Percentiles rank a stretch among this genome's conserved stretches.
Evolutionary conservation across 2,113 vertebrate species (phyloP).

Genomic region (Ondatra zibethicus): DNA sequence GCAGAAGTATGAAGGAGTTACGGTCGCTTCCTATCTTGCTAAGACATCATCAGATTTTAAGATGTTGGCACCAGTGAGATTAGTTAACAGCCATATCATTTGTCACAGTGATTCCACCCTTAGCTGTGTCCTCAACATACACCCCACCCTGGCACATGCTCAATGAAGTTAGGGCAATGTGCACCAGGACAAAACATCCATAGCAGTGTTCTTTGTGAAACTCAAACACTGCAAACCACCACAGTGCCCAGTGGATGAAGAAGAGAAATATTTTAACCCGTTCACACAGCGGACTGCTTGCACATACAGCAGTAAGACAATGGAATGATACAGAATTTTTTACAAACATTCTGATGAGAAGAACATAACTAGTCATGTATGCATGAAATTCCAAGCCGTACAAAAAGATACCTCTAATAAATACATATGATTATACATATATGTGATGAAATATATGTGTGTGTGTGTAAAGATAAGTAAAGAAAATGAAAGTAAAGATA

Average conservation of each 20-base stretch:
- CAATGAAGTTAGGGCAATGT: background rate
- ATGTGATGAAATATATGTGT: no score
- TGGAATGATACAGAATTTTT: background rate
- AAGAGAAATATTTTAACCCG: background rate
- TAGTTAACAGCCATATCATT: background rate
- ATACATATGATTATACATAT: no score
- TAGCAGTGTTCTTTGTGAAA: background rate
- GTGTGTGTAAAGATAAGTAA: no score
- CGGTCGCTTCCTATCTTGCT: background rate
- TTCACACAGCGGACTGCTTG: background rate
- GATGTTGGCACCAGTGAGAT: background rate
- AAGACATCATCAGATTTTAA: slow-evolving; percentile 14
- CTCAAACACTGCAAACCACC: background rate
- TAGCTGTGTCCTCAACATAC: background rate
- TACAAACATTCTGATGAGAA: background rate
- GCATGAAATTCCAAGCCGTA: background rate
- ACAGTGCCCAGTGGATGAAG: background rate
- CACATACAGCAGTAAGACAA: background rate
- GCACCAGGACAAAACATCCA: background rate
- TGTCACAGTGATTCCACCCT: background rate
- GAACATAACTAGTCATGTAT: background rate
- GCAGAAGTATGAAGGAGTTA: background rate
- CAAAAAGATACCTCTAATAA: background rate
- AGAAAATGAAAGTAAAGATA: background rate
- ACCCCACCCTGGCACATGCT: background rate